Percentiles rank a stretch among this genome's conserved stretches.
phyloP scores from a whole-genome alignment of 2,113 vertebrate genomes.

The Panthera uncia region DNA sequence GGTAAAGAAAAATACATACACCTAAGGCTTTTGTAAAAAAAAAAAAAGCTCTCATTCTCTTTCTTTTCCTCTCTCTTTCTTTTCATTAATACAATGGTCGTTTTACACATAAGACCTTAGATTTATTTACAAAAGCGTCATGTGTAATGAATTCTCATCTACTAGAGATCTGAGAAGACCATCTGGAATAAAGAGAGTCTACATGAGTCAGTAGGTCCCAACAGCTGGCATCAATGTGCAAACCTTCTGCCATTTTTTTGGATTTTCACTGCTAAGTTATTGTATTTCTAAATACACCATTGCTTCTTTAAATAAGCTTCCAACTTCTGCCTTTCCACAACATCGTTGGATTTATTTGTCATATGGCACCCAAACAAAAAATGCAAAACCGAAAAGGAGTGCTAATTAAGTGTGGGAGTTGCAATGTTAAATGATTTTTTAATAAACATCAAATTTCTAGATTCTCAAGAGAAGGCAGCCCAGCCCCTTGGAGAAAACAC shows the following conservation, averaged over 20 bases:
- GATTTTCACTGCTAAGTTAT: conserved; percentile 47
- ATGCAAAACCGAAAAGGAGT: background rate
- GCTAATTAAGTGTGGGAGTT: background rate
- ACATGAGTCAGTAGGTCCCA: conserved; percentile 49
- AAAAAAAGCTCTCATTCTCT: background rate
- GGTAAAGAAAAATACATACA: background rate
- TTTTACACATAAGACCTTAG: conserved; percentile 36
- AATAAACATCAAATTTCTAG: conserved; percentile 11
- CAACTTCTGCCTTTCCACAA: conserved; percentile 58
- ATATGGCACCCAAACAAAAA: background rate
- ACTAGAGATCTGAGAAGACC: conserved; percentile 45
- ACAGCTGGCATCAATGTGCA: conserved; percentile 36
- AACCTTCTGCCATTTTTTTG: conserved; percentile 26
- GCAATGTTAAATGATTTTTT: conserved; percentile 34
- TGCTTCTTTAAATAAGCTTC: conserved; percentile 49
- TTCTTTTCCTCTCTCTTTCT: background rate
- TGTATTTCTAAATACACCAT: conserved; percentile 62
- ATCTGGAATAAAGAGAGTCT: conserved; percentile 47
- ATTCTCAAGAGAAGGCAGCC: conserved; percentile 34
- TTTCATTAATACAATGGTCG: conserved; percentile 14
- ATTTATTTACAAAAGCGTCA: conserved; percentile 55
- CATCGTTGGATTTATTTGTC: conserved; percentile 26
- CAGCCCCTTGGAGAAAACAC: background rate
- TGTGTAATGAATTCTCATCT: conserved; percentile 36
- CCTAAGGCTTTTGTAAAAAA: background rate